A percentile compares a stretch with the other conserved stretches of the same genome.
Conservation (phyloP, 2,888 invertebrate genomes). For the Iselma pallidipennis region DNA sequence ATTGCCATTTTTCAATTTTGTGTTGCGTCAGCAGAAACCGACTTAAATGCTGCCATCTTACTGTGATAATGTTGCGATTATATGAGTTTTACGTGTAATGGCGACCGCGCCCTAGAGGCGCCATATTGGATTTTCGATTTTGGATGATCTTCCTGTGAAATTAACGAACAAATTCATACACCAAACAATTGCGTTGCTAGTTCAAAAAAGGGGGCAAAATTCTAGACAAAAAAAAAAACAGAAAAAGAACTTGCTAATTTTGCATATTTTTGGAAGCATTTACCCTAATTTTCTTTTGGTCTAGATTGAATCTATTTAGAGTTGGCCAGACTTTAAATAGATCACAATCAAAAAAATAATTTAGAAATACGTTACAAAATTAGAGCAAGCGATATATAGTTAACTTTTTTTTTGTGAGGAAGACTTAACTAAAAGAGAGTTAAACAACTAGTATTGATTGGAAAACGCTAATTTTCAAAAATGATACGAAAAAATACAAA, state of each 20-base stretch:
- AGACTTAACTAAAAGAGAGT: too few relatives aligned
- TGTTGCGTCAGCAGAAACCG: not conserved
- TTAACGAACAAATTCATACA: constrained; percentile 25
- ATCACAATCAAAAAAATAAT: constrained; percentile 1
- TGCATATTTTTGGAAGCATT: constrained; percentile 6
- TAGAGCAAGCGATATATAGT: constrained; percentile 11
- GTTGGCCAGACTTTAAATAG: constrained; percentile 23
- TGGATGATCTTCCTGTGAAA: constrained; percentile 19
- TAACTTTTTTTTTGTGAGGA: too few relatives aligned
- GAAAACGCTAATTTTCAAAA: not conserved
- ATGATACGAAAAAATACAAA: constrained; percentile 11
- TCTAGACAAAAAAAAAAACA: not conserved
- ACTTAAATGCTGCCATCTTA: constrained; percentile 12
- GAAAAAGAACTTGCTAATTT: constrained; percentile 24
- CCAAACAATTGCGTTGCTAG: not conserved
- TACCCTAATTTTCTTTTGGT: not conserved
- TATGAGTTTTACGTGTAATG: constrained; percentile 19
- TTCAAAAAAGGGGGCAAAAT: constrained; percentile 7
- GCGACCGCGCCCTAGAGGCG: constrained; percentile 27
- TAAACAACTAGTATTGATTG: too few relatives aligned
- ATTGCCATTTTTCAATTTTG: not conserved
- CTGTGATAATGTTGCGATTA: constrained; percentile 13
- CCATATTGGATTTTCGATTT: constrained; percentile 23
- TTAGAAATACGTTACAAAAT: too few relatives aligned
- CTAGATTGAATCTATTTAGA: constrained; percentile 8